Base-by-base conservation (phyloP, 2,888 invertebrate species). In the Cenopis cana region DNA sequence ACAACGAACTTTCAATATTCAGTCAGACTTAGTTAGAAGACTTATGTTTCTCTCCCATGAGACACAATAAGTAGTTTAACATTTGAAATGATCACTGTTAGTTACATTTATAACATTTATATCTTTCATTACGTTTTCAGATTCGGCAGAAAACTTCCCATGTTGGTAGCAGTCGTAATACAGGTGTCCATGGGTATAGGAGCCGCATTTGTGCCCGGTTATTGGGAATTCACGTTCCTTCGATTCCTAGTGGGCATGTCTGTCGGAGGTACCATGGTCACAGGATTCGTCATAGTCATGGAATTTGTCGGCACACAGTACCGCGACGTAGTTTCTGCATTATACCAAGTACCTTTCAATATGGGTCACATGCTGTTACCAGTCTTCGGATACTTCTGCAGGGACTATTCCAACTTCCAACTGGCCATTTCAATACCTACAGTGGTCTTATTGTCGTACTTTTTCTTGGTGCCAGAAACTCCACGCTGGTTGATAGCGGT, bases 191-290 rank as follows among this genome's bases (percentile, higher is more conserved):
- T 95, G 66, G 97, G 97, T 36, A 91, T 96, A 20, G 90, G 91
- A 0, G 95, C 97, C 4, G 96, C 96, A 0, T 92, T 95, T 70
- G 94, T 95, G 0, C 95, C 96, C 0, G 95, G 95, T 62, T 94
- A 80, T 72, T 93, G 92, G 93, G 78, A 85, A 1, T 96, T 97
- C 80, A 94, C 96, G 17, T 76, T 96, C 0, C 88, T 96, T 64
- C 81, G 97, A 74, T 96, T 97, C 80, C 80, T 97, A 11, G 94
- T 95, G 10, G 97, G 97, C 2, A 87, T 95, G 76, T 96, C 97
- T 0, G 96, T 97, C 0, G 97, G 97, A 59, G 98, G 97, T 17
- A 96, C 96, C 0, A 98, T 98, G 96, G 96, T 97, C 46, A 87
- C 82, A 12, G 89, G 91, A n/a, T 94, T 93, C 66, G 93, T 94